Evolutionary conservation across 2,888 invertebrate genomes (phyloP), one percentile per base, ranked within the genome.

Genomic region (Microplitis manilae): DNA sequence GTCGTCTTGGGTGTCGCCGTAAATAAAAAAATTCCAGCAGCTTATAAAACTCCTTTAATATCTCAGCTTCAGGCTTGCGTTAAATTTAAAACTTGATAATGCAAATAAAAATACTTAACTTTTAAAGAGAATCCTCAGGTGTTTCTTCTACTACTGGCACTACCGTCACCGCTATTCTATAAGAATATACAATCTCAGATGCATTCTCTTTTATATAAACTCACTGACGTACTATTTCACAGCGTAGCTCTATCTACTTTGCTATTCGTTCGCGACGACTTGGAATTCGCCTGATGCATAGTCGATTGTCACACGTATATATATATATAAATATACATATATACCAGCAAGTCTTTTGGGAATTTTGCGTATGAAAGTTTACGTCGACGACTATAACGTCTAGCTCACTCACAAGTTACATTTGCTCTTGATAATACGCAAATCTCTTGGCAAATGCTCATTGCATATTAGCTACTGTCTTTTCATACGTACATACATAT

Each of bases 401-500:
- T 77, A 73, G 73, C 75, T 81, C 41, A 15, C 68, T 41, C 20
- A 30, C 79, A 84, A 86, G 86, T 86, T 85, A 87, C 87, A 87
- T 88, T 87, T 88, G 85, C 84, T 87, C 87, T 85, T 87, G 87
- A 87, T 88, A 87, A 88, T 88, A 83, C 82, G 82, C 75, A 81
- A 83, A 83, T 82, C 83, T 79, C 83, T 62, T 68, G 68, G 41
- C 62, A 72, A 77, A 39, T 60, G 60, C 38, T 65, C 65, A 65
- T 50, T 65, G 65, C 65, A 65, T 65, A 65, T 65, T 65, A 65
- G 38, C 65, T 15, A 8, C 20, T 13, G 50, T 50, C 50, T 50
- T 50, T 13, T 50, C 9, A 50, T 50, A 50, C 50, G 9, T 50
- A 50, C 50, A 50, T 13, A 50, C 4, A 30, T 30, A 2, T 4